Evolutionary conservation across 2,113 vertebrate species (phyloP).

Genomic region (Bucco capensis): DNA sequence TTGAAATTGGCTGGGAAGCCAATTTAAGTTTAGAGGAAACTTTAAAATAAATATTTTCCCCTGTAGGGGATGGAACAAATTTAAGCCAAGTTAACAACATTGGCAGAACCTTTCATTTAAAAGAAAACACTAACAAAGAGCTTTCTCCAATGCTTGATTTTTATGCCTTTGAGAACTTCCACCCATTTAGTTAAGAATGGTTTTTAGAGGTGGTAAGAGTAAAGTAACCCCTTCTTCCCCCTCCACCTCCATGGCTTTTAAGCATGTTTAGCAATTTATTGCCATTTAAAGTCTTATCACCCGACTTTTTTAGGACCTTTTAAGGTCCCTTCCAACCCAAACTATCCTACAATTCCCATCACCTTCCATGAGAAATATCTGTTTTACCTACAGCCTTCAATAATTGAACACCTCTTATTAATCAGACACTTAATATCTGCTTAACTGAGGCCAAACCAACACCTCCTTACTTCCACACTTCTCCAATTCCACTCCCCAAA

Average conservation of each 20-base stretch:
- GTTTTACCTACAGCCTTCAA: not conserved
- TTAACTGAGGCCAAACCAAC: not conserved
- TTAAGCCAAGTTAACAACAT: conserved; percentile 17
- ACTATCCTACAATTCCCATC: not conserved
- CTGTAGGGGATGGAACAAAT: not conserved
- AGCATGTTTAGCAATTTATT: not conserved
- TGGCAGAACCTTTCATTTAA: not conserved
- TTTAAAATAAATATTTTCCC: conserved; percentile 56
- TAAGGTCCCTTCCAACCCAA: not conserved
- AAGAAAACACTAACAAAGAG: not conserved
- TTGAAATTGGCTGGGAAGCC: conserved; percentile 1
- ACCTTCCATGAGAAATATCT: not conserved
- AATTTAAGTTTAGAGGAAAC: conserved; percentile 39
- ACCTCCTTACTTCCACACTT: not conserved
- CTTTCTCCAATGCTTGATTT: not conserved
- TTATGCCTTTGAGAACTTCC: not conserved
- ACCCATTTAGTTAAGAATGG: not conserved
- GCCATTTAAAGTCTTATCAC: not conserved
- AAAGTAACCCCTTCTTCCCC: not conserved
- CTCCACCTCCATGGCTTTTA: not conserved
- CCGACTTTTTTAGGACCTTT: not conserved
- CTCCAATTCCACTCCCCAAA: not conserved
- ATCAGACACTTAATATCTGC: not conserved
- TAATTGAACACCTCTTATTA: not conserved
- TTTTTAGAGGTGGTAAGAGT: not conserved